phyloP scores from a whole-genome alignment of 2,797 vertebrate species.

The Epinephelus malabaricus region DNA sequence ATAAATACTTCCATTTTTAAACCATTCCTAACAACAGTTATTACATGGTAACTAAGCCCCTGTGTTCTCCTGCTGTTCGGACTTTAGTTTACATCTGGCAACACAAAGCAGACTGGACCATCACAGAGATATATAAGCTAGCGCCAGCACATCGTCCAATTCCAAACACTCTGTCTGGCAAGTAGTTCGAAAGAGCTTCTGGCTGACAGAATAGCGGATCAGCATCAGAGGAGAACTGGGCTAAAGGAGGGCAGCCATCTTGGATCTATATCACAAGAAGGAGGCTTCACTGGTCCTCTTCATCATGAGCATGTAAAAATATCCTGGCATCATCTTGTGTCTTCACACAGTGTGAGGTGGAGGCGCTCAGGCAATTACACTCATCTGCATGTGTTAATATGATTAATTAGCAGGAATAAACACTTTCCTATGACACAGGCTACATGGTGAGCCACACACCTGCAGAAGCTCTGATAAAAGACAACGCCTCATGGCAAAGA shows the following conservation, averaged over 20 bases:
- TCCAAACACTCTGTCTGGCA: constrained; percentile 25
- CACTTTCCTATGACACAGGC: constrained; percentile 87
- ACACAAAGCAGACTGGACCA: constrained; percentile 6
- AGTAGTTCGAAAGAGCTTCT: constrained; percentile 1
- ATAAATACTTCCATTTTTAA: background rate
- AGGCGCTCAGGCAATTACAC: constrained; percentile 86
- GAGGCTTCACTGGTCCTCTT: constrained; percentile 36
- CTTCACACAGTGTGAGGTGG: constrained; percentile 83
- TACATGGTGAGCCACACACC: constrained; percentile 86
- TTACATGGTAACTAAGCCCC: constrained; percentile 5
- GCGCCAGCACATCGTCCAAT: constrained; percentile 16
- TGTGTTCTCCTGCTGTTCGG: constrained; percentile 13
- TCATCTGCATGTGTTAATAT: constrained; percentile 91
- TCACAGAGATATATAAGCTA: constrained; percentile 8
- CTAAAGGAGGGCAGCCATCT: constrained; percentile 45
- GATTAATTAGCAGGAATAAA: constrained; percentile 90
- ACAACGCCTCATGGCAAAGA: constrained; percentile 86
- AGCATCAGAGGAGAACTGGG: constrained; percentile 29
- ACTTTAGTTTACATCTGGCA: constrained; percentile 33
- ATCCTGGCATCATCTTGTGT: constrained; percentile 70
- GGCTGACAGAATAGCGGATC: constrained; percentile 22
- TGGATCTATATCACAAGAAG: constrained; percentile 56
- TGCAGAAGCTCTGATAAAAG: constrained; percentile 86
- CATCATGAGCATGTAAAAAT: constrained; percentile 74
- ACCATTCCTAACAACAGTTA: background rate